phyloP scores from a whole-genome alignment of 1,140 invertebrate species.

The Aricia agestis region DNA sequence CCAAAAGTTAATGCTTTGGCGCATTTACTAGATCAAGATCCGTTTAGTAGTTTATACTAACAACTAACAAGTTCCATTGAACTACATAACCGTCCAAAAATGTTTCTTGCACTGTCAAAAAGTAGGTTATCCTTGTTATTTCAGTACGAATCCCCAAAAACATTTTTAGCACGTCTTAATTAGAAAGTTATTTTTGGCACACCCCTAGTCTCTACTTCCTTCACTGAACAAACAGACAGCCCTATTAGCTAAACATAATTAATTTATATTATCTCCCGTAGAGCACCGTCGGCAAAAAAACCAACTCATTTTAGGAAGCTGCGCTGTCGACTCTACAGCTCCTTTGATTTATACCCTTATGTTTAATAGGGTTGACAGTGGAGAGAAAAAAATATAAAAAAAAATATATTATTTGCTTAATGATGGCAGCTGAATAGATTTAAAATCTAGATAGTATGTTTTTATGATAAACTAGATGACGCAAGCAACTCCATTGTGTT shows the following conservation, averaged over 20 bases:
- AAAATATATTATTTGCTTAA: background rate
- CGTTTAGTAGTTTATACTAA: too few relatives aligned
- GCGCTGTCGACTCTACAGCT: constrained; percentile 35
- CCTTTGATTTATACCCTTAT: constrained; percentile 53
- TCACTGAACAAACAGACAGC: background rate
- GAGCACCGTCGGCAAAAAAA: constrained; percentile 28
- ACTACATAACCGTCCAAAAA: too few relatives aligned
- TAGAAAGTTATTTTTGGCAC: constrained; percentile 2
- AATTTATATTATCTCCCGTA: constrained; percentile 51
- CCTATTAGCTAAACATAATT: constrained; percentile 65
- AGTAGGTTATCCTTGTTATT: too few relatives aligned
- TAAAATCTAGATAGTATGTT: background rate
- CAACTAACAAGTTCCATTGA: too few relatives aligned
- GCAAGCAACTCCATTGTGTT: too few relatives aligned
- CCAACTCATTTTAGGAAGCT: constrained; percentile 43
- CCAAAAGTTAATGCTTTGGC: too few relatives aligned
- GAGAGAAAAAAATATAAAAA: background rate
- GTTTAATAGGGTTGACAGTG: background rate
- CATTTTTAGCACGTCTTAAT: background rate
- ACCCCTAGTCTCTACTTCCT: background rate
- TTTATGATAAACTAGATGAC: too few relatives aligned
- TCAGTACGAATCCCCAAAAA: too few relatives aligned
- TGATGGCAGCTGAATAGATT: background rate
- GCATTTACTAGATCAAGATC: too few relatives aligned
- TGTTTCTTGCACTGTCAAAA: too few relatives aligned